Evolutionary conservation across 2,113 vertebrate species (phyloP).

Genomic region (Pelodiscus sinensis): DNA sequence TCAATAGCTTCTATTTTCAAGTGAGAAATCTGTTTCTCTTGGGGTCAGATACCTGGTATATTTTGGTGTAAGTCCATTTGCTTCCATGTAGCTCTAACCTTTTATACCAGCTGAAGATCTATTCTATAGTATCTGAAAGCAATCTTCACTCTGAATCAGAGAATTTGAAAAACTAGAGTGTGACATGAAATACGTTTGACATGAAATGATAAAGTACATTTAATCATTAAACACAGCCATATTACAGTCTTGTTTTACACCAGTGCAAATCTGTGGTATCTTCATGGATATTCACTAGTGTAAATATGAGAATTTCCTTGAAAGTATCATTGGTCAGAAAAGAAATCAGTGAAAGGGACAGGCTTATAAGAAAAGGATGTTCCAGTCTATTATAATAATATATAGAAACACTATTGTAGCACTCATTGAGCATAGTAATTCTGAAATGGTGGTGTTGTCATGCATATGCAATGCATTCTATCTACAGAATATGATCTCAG

Average conservation of each 20-base stretch:
- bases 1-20: not conserved
- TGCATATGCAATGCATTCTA: not conserved
- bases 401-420: not conserved
- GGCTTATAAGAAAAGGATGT: not conserved
- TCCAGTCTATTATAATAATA: not conserved
- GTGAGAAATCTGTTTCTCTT: not conserved
- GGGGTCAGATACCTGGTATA: not conserved
- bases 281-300: not conserved
- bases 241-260: not conserved
- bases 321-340: not conserved
- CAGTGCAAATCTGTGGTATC: not conserved
- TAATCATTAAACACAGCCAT: not conserved
- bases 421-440: not conserved
- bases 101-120: not conserved
- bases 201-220: not conserved
- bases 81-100: not conserved
- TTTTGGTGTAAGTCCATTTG: not conserved
- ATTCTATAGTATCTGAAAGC: not conserved
- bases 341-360: not conserved
- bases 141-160: not conserved
- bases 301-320: not conserved
- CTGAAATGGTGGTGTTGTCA: not conserved
- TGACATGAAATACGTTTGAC: not conserved
- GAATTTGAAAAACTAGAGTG: not conserved
- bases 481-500: not conserved